phyloP scores from a whole-genome alignment of 1,140 invertebrate species.

The Hycleus cichorii region DNA sequence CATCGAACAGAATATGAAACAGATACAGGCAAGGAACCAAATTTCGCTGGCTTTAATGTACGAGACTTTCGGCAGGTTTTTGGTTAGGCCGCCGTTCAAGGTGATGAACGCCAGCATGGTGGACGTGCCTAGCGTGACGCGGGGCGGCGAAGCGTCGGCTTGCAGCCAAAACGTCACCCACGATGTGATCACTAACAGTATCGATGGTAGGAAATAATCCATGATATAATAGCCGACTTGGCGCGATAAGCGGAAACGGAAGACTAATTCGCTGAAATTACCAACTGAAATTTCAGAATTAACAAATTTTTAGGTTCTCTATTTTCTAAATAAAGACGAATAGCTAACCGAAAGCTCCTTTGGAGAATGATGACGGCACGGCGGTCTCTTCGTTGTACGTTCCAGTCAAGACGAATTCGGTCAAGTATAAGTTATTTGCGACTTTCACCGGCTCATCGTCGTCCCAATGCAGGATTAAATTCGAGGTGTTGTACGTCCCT shows the following conservation, averaged over 20 bases:
- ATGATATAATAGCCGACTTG: slow-evolving; percentile 84
- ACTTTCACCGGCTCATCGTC: slow-evolving; percentile 63
- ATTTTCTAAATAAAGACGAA: neutral
- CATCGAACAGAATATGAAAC: slow-evolving; percentile 77
- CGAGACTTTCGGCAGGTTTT: slow-evolving; percentile 78
- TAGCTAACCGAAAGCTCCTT: slow-evolving; percentile 57
- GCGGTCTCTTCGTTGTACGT: slow-evolving; percentile 63
- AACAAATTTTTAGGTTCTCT: neutral
- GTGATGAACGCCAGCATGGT: slow-evolving; percentile 84
- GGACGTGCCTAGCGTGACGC: slow-evolving; percentile 70
- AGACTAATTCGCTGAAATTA: slow-evolving; percentile 72
- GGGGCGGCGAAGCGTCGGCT: slow-evolving; percentile 73
- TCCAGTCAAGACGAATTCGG: slow-evolving; percentile 66
- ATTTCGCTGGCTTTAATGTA: slow-evolving; percentile 88
- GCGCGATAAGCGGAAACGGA: slow-evolving; percentile 67
- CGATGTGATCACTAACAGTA: slow-evolving; percentile 79
- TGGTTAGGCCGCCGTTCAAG: slow-evolving; percentile 70
- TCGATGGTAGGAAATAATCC: slow-evolving; percentile 84
- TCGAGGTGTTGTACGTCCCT: slow-evolving; percentile 74
- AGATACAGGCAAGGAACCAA: slow-evolving; percentile 79
- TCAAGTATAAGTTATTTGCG: slow-evolving; percentile 70
- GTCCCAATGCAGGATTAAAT: slow-evolving; percentile 69
- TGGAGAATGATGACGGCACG: slow-evolving; percentile 59
- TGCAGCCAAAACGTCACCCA: slow-evolving; percentile 91
- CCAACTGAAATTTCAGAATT: slow-evolving; percentile 54